Conservation (phyloP, 2,888 invertebrate species). For the Nemotelus pantherinus region DNA sequence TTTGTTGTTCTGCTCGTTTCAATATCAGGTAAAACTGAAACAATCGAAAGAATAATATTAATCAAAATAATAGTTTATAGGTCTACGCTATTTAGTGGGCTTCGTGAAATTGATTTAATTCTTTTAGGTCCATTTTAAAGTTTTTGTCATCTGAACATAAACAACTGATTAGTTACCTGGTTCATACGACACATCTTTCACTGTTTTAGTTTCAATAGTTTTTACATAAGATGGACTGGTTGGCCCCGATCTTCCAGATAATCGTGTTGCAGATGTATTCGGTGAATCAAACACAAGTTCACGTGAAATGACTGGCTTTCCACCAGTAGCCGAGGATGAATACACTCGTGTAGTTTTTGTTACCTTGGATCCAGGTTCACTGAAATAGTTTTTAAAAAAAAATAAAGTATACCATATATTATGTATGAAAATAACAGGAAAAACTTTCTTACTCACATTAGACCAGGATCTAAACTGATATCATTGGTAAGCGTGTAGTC, state of each 20-base stretch:
- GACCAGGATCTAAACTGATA: slow-evolving; percentile 51
- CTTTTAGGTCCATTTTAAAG: background rate
- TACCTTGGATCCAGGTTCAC: slow-evolving; percentile 58
- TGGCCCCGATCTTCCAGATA: slow-evolving; percentile 18
- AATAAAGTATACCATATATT: background rate
- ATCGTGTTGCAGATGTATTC: slow-evolving; percentile 32
- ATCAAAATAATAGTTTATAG: too few species aligned
- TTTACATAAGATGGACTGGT: slow-evolving; percentile 45
- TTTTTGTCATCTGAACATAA: background rate
- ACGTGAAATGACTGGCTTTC: slow-evolving; percentile 46
- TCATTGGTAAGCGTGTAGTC: slow-evolving; percentile 48
- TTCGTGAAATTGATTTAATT: too few species aligned
- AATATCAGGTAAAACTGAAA: slow-evolving; percentile 30
- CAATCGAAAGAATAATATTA: background rate
- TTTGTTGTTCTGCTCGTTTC: slow-evolving; percentile 29
- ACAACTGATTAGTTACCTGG: slow-evolving; percentile 37
- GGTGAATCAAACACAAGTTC: slow-evolving; percentile 52
- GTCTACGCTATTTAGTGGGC: background rate
- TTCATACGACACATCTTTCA: slow-evolving; percentile 51
- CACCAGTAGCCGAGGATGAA: background rate
- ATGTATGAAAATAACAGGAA: background rate
- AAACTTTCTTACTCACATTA: slow-evolving; percentile 49
- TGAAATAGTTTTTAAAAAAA: slow-evolving; percentile 36
- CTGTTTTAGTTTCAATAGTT: slow-evolving; percentile 49
- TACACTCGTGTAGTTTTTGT: slow-evolving; percentile 60